A percentile compares a stretch with the other conserved stretches of the same genome.
Evolutionary conservation across 2,888 invertebrate genomes (phyloP).

Genomic region (Himalopsyche kuldschensis): DNA sequence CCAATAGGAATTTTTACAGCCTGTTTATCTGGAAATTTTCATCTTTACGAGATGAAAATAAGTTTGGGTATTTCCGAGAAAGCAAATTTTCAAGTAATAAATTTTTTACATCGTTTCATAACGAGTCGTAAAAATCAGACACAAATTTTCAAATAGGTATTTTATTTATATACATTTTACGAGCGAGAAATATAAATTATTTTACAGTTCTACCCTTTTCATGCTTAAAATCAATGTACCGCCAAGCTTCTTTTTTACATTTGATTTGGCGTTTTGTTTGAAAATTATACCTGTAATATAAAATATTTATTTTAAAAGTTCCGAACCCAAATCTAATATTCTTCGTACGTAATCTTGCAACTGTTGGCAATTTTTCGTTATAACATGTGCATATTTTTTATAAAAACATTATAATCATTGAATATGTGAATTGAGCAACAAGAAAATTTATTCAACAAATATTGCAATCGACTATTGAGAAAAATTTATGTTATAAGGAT

Average conservation of each 20-base stretch:
- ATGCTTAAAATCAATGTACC: neutral
- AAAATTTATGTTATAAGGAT: too few species aligned
- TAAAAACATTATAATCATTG: too few species aligned
- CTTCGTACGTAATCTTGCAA: too few species aligned
- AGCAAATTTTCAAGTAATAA: slow-evolving; percentile 30
- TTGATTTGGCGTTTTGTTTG: too few species aligned
- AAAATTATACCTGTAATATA: too few species aligned
- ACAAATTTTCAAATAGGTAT: neutral
- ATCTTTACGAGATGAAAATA: slow-evolving; percentile 23
- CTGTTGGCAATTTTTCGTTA: too few species aligned
- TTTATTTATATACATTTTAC: neutral
- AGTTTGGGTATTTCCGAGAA: slow-evolving; percentile 28
- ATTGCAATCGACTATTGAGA: too few species aligned
- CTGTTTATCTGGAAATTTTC: slow-evolving; percentile 19
- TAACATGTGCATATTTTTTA: too few species aligned
- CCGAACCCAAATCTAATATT: too few species aligned
- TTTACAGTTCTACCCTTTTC: neutral
- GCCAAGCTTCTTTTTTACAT: neutral
- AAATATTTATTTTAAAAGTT: too few species aligned
- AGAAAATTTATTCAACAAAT: too few species aligned
- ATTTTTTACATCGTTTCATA: slow-evolving; percentile 26
- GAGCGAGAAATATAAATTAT: neutral
- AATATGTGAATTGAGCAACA: too few species aligned
- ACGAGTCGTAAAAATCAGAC: slow-evolving; percentile 33
- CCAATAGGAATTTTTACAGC: slow-evolving; percentile 12